Evolutionary conservation across 2,113 vertebrate genomes (phyloP).

Genomic region (Bos indicus): DNA sequence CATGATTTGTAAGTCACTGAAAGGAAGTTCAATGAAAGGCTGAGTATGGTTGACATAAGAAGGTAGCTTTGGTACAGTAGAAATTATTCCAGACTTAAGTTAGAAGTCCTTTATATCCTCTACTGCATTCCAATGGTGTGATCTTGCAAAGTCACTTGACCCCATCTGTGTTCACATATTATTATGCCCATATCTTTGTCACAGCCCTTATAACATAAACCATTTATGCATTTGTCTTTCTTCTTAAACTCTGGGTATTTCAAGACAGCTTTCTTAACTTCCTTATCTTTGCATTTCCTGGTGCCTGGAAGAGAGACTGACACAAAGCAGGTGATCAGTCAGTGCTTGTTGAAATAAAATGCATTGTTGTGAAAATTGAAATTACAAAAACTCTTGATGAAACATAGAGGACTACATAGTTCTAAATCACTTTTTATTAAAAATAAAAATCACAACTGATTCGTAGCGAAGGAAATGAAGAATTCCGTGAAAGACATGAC

Average conservation of each 20-base stretch:
- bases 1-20: neutral
- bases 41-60: neutral
- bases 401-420: neutral
- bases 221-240: neutral
- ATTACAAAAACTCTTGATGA: neutral
- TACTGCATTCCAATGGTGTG: neutral
- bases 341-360: neutral
- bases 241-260: neutral
- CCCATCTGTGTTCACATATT: neutral
- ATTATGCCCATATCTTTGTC: neutral
- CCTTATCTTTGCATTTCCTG: neutral
- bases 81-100: neutral
- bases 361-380: neutral
- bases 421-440: neutral
- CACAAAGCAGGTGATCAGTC: neutral
- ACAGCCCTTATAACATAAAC: neutral
- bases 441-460: neutral
- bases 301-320: neutral
- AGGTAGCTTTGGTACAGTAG: neutral
- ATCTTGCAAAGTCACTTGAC: neutral
- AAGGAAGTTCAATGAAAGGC: neutral
- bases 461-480: neutral
- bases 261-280: neutral
- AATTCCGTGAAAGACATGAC: neutral
- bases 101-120: neutral